Conservation (phyloP, 2,888 invertebrate species). For the Erebia palarica region DNA sequence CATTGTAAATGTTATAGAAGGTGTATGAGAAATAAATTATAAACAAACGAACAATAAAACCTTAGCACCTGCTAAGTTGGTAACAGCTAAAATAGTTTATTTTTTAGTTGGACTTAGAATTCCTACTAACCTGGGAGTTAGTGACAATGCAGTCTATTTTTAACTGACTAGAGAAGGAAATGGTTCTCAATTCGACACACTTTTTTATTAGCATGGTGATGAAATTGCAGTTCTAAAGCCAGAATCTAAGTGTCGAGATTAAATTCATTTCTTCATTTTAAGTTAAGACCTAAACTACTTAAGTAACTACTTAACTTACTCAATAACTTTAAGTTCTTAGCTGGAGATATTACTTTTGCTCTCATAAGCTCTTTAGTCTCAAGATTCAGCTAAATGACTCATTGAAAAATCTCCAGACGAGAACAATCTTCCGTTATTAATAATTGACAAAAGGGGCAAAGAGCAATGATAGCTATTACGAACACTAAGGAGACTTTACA, state of each 20-base stretch:
- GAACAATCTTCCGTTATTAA: slow-evolving; percentile 67
- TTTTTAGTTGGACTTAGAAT: no score
- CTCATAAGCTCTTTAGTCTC: slow-evolving; percentile 19
- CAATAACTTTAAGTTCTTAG: not conserved
- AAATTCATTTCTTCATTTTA: not conserved
- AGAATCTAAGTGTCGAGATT: not conserved
- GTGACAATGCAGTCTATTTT: no score
- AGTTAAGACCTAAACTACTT: not conserved
- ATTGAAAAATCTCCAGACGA: slow-evolving; percentile 57
- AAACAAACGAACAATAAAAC: not conserved
- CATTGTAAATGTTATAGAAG: slow-evolving; percentile 5
- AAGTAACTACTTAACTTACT: no score
- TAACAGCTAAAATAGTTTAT: no score
- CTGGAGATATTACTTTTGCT: slow-evolving; percentile 12
- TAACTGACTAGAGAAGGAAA: no score
- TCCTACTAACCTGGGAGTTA: no score
- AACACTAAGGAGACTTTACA: slow-evolving; percentile 46
- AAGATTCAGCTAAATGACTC: slow-evolving; percentile 20
- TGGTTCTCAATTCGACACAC: no score
- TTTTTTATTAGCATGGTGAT: not conserved
- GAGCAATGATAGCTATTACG: slow-evolving; percentile 50
- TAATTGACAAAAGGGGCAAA: slow-evolving; percentile 67
- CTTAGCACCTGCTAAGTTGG: no score
- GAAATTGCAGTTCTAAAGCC: not conserved
- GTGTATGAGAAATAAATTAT: not conserved